Base-by-base conservation (phyloP, 1,140 invertebrate species). In the Neodiprion fabricii region DNA sequence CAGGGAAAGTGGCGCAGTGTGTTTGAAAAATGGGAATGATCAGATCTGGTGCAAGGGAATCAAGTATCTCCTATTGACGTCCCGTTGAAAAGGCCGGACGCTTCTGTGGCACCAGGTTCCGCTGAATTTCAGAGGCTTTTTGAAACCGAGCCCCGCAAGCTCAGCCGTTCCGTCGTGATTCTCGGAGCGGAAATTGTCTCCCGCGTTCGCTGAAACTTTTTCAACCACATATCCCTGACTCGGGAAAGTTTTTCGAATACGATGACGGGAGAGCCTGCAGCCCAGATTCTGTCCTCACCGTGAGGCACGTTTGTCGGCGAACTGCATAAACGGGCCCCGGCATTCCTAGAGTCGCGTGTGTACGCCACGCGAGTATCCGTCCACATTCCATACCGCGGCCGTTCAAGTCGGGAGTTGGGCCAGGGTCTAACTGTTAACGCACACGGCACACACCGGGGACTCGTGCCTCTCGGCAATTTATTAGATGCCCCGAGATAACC, bases 401-500 rank as follows among this genome's bases (percentile, higher is more conserved):
- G 61, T 69, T 77, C 48, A 28, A 65, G 49, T 21, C 49, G 73
- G 74, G 66, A 76, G 73, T 74, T 72, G 75, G 70, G 72, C 69
- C 48, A 70, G 75, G 74, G 75, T 81, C 84, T 87, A 87, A 87
- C 81, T 77, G 82, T 82, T 80, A 85, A 82, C 80, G 83, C 79
- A 84, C 81, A 86, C 82, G 78, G 78, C 79, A 77, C 80, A 28
- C 78, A 53, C 28, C 28, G 28, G 28, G 66, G 71, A 71, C 69
- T 77, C 79, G 81, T 81, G 79, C 80, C 79, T 77, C 78, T 77
- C 75, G 79, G 84, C 85, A 85, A 87, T 86, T 86, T 87, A 87
- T 87, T 87, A 87, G 83, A 86, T 83, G 83, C 82, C 80, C 77
- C 73, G 67, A 83, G 83, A 86, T 87, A 87, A 87, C 78, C 79